Evolutionary conservation across 2,888 invertebrate species (phyloP), one percentile per base, ranked within the genome.

Genomic region (Bombylius major): DNA sequence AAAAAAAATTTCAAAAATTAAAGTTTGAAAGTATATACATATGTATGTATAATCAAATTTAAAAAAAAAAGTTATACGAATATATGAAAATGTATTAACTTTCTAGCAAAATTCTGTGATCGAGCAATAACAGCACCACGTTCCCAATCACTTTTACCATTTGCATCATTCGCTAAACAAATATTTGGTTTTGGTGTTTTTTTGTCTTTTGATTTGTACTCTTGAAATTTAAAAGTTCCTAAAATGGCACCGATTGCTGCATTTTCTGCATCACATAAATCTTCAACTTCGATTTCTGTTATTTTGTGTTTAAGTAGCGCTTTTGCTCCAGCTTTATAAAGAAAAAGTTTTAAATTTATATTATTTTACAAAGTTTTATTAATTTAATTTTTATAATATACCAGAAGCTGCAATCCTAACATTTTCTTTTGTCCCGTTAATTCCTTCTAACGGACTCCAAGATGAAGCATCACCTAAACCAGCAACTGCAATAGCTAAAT

Each of bases 91-190:
- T 23, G 23, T 23, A 23, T 1, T 49, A 56, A 53, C 52, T 76
- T 79, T 44, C 87, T 75, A 2, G 86, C 82, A 59, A 87, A 75
- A 70, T 89, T 88, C 71, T 89, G 89, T 4, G 84, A 82, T 61
- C 84, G 82, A 1, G 84, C 87, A 66, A 85, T 79, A 51, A 80
- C 70, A 50, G 77, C 65, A 1, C 89, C 89, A 54, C 79, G 77
- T 62, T 78, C 75, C 86, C 86, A 88, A 12, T 81, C 81, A 1
- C 79, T 77, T 62, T 72, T 69, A 62, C 82, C 79, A 63, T 80
- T 80, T 63, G 81, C 54, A 36, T 53, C 54, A 36, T 51, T 9
- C 5, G 32, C 56, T 5, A 60, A 54, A 13, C 11, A 45, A 11
- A 61, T 50, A 33, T 48, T 48, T 33, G 59, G 47, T 4, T 32